These are phyloP conservation scores for Capitella teleta DNA, from an alignment of 1,140 invertebrate genomes.

Conservation along the genomic window DNA sequence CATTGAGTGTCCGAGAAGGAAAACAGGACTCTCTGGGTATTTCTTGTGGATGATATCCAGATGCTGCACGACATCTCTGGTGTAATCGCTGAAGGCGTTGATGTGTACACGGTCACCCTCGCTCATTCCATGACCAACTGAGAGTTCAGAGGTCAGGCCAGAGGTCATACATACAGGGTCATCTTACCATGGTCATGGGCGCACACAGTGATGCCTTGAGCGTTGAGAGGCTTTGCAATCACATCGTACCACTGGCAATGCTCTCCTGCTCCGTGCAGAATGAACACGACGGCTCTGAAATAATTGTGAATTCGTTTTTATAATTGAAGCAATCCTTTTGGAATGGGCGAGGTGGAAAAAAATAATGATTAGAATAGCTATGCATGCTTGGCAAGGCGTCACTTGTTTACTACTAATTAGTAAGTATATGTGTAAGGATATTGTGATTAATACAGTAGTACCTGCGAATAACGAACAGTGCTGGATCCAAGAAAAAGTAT, in stretches of 20 bases:
- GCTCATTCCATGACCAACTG: slow-evolving; percentile 11
- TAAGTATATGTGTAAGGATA: too few relatives aligned
- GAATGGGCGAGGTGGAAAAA: too few relatives aligned
- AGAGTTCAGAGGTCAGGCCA: background rate
- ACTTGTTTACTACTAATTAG: too few relatives aligned
- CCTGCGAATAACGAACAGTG: too few relatives aligned
- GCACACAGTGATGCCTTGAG: slow-evolving; percentile 36
- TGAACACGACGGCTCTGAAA: slow-evolving; percentile 41
- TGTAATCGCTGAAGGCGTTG: slow-evolving; percentile 1
- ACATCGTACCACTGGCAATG: slow-evolving; percentile 40
- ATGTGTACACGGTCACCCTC: slow-evolving; percentile 9
- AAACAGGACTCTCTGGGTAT: slow-evolving; percentile 2
- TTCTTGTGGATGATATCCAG: slow-evolving; percentile 1
- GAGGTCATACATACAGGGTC: background rate
- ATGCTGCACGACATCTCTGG: slow-evolving; percentile 8
- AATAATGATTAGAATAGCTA: too few relatives aligned
- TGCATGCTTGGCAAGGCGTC: too few relatives aligned
- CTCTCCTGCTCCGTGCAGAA: slow-evolving; percentile 41
- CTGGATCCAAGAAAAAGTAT: too few relatives aligned
- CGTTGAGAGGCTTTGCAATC: slow-evolving; percentile 27
- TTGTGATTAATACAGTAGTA: too few relatives aligned
- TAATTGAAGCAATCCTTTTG: too few relatives aligned
- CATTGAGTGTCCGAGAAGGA: slow-evolving; percentile 11
- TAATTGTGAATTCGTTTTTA: too few relatives aligned
- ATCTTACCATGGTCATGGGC: slow-evolving; percentile 43